Percentiles rank a stretch among this genome's conserved stretches.
These are phyloP conservation scores for Myotis vivesi DNA, from an alignment of 2,797 vertebrate genomes.

Conservation along the genomic window DNA sequence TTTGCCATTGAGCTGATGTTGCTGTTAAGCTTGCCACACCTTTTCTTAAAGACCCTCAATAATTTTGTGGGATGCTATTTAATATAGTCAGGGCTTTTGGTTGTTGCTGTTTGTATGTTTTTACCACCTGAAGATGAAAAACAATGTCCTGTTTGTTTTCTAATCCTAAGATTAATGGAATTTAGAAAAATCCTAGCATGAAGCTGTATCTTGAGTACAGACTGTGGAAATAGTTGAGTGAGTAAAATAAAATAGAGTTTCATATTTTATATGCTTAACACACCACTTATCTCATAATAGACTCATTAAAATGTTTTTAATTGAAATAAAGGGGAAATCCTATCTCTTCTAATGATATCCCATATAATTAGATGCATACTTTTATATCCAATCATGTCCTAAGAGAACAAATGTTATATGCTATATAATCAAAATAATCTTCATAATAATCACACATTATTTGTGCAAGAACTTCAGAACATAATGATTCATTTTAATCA, in stretches of 20 bases:
- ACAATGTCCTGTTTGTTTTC: not conserved
- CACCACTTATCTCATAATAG: not conserved
- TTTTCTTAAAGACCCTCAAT: not conserved
- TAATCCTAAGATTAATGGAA: not conserved
- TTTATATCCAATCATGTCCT: not conserved
- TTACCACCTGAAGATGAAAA: not conserved
- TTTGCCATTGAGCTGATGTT: not conserved
- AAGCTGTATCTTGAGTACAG: not conserved
- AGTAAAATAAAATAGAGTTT: not conserved
- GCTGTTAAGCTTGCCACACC: not conserved
- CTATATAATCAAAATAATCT: not conserved
- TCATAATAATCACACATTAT: not conserved
- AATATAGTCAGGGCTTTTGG: not conserved
- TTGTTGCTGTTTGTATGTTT: not conserved
- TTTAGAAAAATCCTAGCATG: not conserved
- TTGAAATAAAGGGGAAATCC: not conserved
- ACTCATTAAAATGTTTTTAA: not conserved
- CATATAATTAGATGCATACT: not conserved
- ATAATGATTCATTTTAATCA: not conserved
- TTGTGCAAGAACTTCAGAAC: not conserved
- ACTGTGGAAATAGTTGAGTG: not conserved
- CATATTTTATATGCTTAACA: not conserved
- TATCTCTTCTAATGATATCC: not conserved
- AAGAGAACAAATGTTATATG: not conserved
- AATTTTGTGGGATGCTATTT: not conserved